Base-by-base conservation (phyloP, 2,797 vertebrate species). In the Luscinia megarhynchos region DNA sequence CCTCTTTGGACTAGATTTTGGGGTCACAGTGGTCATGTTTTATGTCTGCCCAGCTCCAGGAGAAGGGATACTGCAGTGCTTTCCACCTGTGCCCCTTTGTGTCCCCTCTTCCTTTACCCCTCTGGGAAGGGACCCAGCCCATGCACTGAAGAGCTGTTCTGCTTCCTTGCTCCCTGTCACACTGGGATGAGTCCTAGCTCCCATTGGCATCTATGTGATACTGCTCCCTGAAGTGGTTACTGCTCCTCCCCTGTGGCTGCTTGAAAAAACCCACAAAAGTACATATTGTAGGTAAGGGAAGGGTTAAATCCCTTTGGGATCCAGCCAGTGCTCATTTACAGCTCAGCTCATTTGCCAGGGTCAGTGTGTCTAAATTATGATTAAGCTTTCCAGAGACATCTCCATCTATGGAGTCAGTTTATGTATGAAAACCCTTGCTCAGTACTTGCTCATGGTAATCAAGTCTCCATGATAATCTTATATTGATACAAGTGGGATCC, bases 191-290 rank as follows among this genome's bases (percentile, higher is more conserved):
- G 30, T 8, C 12, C 34, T 12, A 27, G 8, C 26, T 76, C 38
- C 34, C 27, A 2, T 1, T 84, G 45, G 4, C 29, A 50, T 6
- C 45, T 38, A 5, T 1, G 0, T 14, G 21, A 15, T 40, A 11
- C 11, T 64, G 6, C 43, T 83, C 17, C 24, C 48, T 85, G 34
- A 16, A 46, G 3, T 2, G 13, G 51, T 58, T 62, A 38, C 38
- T 69, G 43, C 17, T 72, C 57, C n/a, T 89, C 62, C 24, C 5
- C 55, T 27, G 32, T 12, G 41, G 6, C 13, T 48, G 11, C 18
- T 61, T 29, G 20, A 34, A 48, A 34, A 66, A 11, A 4, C 6
- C 2, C 7, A 2, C 45, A 36, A 23, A 78, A 86, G 12, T 23
- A 19, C 4, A 19, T 43, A 34, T 22, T 2, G 1, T 22, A 12